These are phyloP conservation scores for Nephrotoma flavescens DNA, from an alignment of 2,888 invertebrate species.

Conservation along the genomic window DNA sequence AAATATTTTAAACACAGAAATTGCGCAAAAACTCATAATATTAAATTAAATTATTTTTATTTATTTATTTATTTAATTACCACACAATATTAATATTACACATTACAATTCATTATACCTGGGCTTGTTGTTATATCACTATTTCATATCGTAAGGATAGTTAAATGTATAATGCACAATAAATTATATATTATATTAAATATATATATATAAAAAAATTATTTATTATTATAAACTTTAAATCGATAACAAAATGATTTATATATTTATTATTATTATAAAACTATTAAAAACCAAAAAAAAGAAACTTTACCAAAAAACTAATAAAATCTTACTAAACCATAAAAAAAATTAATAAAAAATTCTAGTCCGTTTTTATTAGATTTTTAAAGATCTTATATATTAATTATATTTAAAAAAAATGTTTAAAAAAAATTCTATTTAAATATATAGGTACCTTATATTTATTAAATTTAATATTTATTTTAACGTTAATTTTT, in stretches of 20 bases:
- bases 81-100: background rate
- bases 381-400: background rate
- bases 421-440: no score
- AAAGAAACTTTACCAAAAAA: background rate
- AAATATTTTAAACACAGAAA: background rate
- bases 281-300: background rate
- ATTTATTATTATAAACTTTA: conserved; percentile 8
- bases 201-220: background rate
- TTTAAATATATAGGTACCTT: no score
- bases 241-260: background rate
- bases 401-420: background rate
- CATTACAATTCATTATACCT: conserved; percentile 16
- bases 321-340: background rate
- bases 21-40: background rate
- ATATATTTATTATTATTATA: background rate
- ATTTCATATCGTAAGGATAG: conserved; percentile 33
- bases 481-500: background rate
- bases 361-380: conserved; percentile 3
- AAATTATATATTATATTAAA: background rate
- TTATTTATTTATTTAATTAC: background rate
- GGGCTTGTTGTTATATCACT: conserved; percentile 30
- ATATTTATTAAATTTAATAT: background rate
- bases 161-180: conserved; percentile 17
- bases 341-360: background rate
- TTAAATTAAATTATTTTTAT: background rate